These are phyloP conservation scores for Auanema sp. DNA, from an alignment of 2,888 invertebrate species.

Conservation along the genomic window DNA sequence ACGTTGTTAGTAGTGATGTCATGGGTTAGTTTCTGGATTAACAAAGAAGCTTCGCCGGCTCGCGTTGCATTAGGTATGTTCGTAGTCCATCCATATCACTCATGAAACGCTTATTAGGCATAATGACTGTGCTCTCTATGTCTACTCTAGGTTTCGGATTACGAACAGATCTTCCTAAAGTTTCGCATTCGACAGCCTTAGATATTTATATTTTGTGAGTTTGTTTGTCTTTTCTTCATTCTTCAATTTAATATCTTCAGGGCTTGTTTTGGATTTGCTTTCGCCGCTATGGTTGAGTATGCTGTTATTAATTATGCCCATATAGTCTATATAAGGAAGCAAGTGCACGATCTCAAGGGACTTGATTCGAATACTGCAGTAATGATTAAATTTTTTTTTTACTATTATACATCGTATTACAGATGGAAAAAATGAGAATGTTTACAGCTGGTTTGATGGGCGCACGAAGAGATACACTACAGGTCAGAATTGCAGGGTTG, in stretches of 20 bases:
- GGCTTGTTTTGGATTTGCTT: slow-evolving; percentile 53
- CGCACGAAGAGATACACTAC: slow-evolving; percentile 34
- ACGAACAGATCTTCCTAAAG: slow-evolving; percentile 80
- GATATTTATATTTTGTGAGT: slow-evolving; percentile 77
- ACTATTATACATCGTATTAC: slow-evolving; percentile 5
- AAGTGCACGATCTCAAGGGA: slow-evolving; percentile 51
- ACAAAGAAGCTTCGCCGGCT: slow-evolving; percentile 78
- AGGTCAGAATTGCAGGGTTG: slow-evolving; percentile 13
- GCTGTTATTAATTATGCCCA: slow-evolving; percentile 58
- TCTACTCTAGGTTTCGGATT: slow-evolving; percentile 77
- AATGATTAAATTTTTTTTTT: slow-evolving; percentile 3
- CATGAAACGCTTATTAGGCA: slow-evolving; percentile 72
- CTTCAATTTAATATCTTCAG: slow-evolving; percentile 23
- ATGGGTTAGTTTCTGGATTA: slow-evolving; percentile 75
- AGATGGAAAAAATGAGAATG: slow-evolving; percentile 50
- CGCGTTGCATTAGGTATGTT: slow-evolving; percentile 76
- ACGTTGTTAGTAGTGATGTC: slow-evolving; percentile 66
- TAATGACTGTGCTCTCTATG: slow-evolving; percentile 83
- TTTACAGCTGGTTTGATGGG: slow-evolving; percentile 52
- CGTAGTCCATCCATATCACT: not conserved
- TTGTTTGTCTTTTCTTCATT: slow-evolving; percentile 1
- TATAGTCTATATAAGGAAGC: slow-evolving; percentile 52
- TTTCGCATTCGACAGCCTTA: slow-evolving; percentile 82
- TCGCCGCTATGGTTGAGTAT: slow-evolving; percentile 56
- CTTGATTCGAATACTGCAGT: slow-evolving; percentile 48